phyloP scores from a whole-genome alignment of 2,113 vertebrate genomes.

The Hiodon alosoides region DNA sequence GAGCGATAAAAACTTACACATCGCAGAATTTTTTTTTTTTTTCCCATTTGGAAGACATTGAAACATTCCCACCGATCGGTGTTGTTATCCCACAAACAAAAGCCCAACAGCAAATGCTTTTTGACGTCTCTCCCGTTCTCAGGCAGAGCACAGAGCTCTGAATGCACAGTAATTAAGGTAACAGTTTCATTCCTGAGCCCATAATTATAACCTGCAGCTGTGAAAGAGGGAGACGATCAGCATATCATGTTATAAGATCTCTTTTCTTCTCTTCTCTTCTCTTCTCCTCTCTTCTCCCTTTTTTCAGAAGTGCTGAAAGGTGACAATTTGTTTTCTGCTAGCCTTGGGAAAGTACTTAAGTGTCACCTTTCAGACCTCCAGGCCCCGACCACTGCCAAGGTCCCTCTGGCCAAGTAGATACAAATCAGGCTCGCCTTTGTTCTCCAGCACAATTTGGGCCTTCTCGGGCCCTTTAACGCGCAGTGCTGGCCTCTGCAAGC shows the following conservation, averaged over 20 bases:
- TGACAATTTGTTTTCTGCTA: constrained; percentile 23
- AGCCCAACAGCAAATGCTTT: constrained; percentile 28
- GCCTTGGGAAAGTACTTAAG: constrained; percentile 28
- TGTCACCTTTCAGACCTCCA: constrained; percentile 41
- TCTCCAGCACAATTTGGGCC: too few species aligned
- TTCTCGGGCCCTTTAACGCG: too few species aligned
- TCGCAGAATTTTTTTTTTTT: too few species aligned
- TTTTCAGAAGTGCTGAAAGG: constrained; percentile 10
- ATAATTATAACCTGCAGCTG: constrained; percentile 25
- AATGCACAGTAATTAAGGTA: constrained; percentile 41
- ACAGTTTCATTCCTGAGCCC: constrained; percentile 15
- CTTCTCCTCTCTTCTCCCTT: neutral
- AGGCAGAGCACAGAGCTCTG: constrained; percentile 31
- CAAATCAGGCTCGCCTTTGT: neutral
- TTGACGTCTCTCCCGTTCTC: constrained; percentile 25
- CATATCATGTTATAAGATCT: too few species aligned
- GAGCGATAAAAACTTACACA: too few species aligned
- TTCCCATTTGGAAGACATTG: too few species aligned
- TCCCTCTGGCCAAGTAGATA: constrained; percentile 33
- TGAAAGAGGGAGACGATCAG: constrained; percentile 36
- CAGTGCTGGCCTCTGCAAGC: too few species aligned
- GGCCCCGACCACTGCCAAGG: constrained; percentile 35
- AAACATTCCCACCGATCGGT: neutral
- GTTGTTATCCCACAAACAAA: constrained; percentile 23
- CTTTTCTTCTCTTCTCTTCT: too few species aligned